A percentile compares a stretch with the other conserved stretches of the same genome.
Conservation (phyloP, 2,888 invertebrate genomes). For the Rhaphigaster nebulosa region DNA sequence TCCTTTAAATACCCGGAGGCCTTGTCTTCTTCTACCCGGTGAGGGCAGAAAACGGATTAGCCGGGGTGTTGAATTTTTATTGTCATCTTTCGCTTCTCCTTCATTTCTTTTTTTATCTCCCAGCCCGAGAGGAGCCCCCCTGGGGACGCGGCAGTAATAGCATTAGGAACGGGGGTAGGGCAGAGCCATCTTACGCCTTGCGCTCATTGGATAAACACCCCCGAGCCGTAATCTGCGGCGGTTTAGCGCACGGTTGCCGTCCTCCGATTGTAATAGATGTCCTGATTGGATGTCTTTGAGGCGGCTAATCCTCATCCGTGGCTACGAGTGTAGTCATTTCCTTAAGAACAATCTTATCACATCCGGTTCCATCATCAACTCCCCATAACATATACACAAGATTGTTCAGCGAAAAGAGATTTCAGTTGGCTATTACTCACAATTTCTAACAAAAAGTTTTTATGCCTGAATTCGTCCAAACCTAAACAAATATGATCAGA, state of each 20-base stretch:
- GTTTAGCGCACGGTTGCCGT: slow-evolving; percentile 19
- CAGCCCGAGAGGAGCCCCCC: not conserved
- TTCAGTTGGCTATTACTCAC: not conserved
- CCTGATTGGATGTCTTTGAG: slow-evolving; percentile 22
- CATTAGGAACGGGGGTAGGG: slow-evolving; percentile 36
- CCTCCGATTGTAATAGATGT: slow-evolving; percentile 39
- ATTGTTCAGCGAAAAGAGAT: not conserved
- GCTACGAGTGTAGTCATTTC: not conserved
- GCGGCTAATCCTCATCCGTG: slow-evolving; percentile 11
- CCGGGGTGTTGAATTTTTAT: slow-evolving; percentile 66
- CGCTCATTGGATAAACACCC: slow-evolving; percentile 56
- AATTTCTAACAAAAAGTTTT: too few species aligned
- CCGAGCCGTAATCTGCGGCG: slow-evolving; percentile 35
- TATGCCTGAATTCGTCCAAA: too few species aligned
- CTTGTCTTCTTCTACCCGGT: slow-evolving; percentile 19
- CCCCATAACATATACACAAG: not conserved
- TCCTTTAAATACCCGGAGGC: slow-evolving; percentile 61
- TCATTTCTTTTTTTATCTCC: slow-evolving; percentile 57
- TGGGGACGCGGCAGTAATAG: not conserved
- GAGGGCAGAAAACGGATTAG: slow-evolving; percentile 65
- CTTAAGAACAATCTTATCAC: not conserved
- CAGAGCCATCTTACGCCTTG: slow-evolving; percentile 50
- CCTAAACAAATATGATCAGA: too few species aligned
- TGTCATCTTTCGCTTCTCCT: slow-evolving; percentile 64
- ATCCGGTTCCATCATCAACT: not conserved